phyloP scores from a whole-genome alignment of 2,113 vertebrate genomes.

The Rhea americana region DNA sequence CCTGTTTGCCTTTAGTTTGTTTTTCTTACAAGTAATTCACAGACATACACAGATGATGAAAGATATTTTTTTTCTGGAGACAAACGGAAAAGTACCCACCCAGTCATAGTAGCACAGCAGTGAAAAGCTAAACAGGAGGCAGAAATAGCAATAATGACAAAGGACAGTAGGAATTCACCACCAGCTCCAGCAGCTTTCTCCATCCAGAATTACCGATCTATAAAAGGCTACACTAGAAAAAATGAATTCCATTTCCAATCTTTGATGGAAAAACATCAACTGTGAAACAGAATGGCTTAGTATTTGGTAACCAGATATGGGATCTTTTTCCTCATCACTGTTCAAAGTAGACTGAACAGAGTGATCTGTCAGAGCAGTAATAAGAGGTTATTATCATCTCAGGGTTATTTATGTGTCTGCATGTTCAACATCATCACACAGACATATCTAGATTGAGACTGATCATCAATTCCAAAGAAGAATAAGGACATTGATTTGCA shows the following conservation, averaged over 20 bases:
- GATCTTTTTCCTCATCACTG: not conserved
- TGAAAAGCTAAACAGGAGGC: too few relatives aligned
- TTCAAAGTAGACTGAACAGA: not conserved
- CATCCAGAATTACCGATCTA: not conserved
- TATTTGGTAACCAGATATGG: not conserved
- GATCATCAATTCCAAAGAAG: not conserved
- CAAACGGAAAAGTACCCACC: too few relatives aligned
- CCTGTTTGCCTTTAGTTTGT: too few relatives aligned
- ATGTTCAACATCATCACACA: not conserved
- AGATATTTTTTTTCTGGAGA: too few relatives aligned
- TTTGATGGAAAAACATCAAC: not conserved
- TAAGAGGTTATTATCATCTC: not conserved
- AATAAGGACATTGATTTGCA: not conserved
- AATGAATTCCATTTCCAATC: not conserved
- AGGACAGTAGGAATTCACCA: too few relatives aligned
- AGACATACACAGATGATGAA: too few relatives aligned
- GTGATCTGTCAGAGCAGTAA: not conserved
- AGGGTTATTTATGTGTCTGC: not conserved
- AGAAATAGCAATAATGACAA: not conserved
- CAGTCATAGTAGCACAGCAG: too few relatives aligned
- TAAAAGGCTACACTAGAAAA: not conserved
- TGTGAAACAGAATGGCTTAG: not conserved
- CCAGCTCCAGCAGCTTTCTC: too few relatives aligned
- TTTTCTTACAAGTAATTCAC: too few relatives aligned
- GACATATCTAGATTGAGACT: not conserved